Percentiles rank a stretch among this genome's conserved stretches.
Conservation (phyloP, 2,797 vertebrate genomes). For the Crenuchus spilurus region DNA sequence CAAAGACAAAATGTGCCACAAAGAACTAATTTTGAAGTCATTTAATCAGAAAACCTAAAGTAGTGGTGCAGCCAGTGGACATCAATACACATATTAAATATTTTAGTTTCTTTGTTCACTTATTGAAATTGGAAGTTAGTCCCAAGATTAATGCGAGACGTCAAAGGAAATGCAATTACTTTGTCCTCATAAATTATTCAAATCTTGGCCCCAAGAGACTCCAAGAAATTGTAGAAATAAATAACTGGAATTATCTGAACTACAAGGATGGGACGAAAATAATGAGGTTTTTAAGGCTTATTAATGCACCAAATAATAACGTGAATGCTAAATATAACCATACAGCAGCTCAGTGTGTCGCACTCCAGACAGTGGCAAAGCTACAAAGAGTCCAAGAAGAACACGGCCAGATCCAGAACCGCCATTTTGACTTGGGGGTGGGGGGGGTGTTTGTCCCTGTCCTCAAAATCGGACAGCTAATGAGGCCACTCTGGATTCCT, state of each 20-base stretch:
- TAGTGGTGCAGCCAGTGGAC: slow-evolving; percentile 30
- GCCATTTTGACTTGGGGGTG: slow-evolving; percentile 4
- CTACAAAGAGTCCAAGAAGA: slow-evolving; percentile 47
- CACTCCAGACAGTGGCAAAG: slow-evolving; percentile 64
- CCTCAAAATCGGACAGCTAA: slow-evolving; percentile 37
- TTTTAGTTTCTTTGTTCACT: slow-evolving; percentile 58
- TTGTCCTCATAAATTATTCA: slow-evolving; percentile 81
- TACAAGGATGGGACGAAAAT: slow-evolving; percentile 61
- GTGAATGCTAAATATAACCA: slow-evolving; percentile 68
- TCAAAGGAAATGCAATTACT: slow-evolving; percentile 70
- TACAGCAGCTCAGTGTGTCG: slow-evolving; percentile 64
- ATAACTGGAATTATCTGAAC: slow-evolving; percentile 76
- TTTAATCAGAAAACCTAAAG: slow-evolving; percentile 23
- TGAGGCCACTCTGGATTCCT: slow-evolving; percentile 20
- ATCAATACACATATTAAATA: slow-evolving; percentile 51
- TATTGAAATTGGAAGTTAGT: slow-evolving; percentile 56
- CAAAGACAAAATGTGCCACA: too few relatives aligned
- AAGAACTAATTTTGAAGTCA: slow-evolving; percentile 17
- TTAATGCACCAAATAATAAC: slow-evolving; percentile 69
- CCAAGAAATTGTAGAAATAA: slow-evolving; percentile 77
- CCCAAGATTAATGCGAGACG: slow-evolving; percentile 63
- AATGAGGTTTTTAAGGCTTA: slow-evolving; percentile 72
- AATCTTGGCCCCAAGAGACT: slow-evolving; percentile 62
- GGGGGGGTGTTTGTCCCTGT: neutral
- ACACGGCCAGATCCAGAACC: neutral